These are phyloP conservation scores for Acanthosepion lycidas DNA, from an alignment of 2,888 invertebrate species.

Conservation along the genomic window DNA sequence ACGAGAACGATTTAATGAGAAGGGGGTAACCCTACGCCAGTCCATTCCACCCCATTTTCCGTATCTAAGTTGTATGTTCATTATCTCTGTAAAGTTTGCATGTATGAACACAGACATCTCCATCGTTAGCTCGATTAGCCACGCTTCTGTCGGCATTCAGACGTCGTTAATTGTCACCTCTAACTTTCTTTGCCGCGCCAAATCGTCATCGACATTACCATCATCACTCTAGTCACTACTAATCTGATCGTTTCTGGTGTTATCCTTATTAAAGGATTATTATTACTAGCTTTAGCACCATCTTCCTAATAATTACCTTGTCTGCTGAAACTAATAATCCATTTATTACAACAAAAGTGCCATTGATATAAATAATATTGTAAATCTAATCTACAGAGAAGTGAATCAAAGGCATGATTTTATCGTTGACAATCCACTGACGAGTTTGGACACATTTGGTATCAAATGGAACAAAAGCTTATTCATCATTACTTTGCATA, in stretches of 20 bases:
- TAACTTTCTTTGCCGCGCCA: background rate
- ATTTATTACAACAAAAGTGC: background rate
- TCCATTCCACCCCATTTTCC: background rate
- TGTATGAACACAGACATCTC: background rate
- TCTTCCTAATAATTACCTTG: background rate
- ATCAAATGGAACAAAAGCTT: too few species aligned
- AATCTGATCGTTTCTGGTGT: background rate
- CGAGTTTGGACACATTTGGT: too few species aligned
- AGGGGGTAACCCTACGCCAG: background rate
- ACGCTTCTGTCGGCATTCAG: background rate
- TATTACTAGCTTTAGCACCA: background rate
- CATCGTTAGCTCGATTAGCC: background rate
- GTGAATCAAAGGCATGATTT: too few species aligned
- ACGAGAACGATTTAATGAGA: background rate
- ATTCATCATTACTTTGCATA: too few species aligned
- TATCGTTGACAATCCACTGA: too few species aligned
- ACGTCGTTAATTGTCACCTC: background rate
- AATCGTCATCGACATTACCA: background rate
- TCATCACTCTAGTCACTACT: too few species aligned
- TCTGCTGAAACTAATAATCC: slow-evolving; percentile 14
- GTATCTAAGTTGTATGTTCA: background rate
- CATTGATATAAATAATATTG: background rate
- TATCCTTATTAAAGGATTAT: background rate
- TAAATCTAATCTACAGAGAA: too few species aligned
- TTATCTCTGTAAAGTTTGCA: background rate